A percentile compares a stretch with the other conserved stretches of the same genome.
Evolutionary conservation across 2,797 vertebrate species (phyloP).

Genomic region (Lycodopsis pacificus): DNA sequence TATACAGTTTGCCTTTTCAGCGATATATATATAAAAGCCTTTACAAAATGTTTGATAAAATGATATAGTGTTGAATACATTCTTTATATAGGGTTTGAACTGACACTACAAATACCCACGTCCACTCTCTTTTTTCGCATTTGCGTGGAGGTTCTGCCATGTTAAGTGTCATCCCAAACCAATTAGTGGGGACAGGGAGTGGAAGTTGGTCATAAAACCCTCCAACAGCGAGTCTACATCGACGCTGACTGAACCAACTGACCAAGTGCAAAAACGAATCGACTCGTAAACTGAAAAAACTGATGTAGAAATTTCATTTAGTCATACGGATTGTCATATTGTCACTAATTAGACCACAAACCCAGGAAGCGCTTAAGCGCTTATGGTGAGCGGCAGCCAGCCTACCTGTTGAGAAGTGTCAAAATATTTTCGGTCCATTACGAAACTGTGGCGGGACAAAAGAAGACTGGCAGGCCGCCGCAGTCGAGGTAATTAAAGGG

Average conservation of each 20-base stretch:
- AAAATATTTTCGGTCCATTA: not conserved
- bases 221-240: not conserved
- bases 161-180: constrained; percentile 5
- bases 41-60: not conserved
- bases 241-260: not conserved
- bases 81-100: not conserved
- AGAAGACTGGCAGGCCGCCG: not conserved
- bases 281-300: not conserved
- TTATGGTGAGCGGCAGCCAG: no score
- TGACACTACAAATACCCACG: not conserved
- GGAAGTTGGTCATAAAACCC: constrained; percentile 1
- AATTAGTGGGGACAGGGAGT: not conserved
- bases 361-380: no score
- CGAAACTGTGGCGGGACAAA: not conserved
- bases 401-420: not conserved
- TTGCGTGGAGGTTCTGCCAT: not conserved
- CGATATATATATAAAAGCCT: not conserved
- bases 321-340: not conserved
- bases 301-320: not conserved
- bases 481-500: not conserved
- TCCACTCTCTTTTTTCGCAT: not conserved
- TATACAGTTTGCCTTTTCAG: not conserved
- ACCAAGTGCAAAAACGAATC: not conserved
- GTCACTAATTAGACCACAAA: not conserved
- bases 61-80: not conserved